Percentiles rank a stretch among this genome's conserved stretches.
Conservation (phyloP, 2,113 vertebrate genomes). For the Atlantisia rogersi region DNA sequence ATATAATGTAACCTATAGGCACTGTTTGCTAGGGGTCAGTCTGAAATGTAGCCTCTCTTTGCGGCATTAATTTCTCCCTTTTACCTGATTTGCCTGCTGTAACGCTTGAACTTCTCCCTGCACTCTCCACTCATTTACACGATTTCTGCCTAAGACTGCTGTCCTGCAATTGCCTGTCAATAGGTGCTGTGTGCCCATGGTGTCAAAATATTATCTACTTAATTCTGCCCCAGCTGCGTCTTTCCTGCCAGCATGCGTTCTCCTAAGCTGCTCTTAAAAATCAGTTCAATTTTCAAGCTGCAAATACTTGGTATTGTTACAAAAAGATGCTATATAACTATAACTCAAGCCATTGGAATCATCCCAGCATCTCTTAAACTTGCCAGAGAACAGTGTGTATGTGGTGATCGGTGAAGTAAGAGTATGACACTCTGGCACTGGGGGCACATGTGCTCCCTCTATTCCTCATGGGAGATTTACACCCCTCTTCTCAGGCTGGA, state of each 20-base stretch:
- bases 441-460: fast-evolving
- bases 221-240: neutral
- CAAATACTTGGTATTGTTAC: neutral
- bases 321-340: neutral
- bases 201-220: neutral
- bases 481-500: neutral
- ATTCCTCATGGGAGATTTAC: neutral
- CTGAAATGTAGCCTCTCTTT: neutral
- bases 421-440: neutral
- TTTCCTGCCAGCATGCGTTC: neutral
- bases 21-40: neutral
- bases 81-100: neutral
- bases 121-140: neutral
- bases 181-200: neutral
- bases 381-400: neutral
- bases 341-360: neutral
- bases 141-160: neutral
- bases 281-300: neutral
- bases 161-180: neutral
- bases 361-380: neutral
- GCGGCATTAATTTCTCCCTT: neutral
- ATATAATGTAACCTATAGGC: neutral
- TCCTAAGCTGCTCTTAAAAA: neutral
- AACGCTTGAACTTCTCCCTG: neutral
- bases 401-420: neutral